These are phyloP conservation scores for Penaeus chinensis DNA, from an alignment of 1,140 invertebrate genomes.

Conservation along the genomic window DNA sequence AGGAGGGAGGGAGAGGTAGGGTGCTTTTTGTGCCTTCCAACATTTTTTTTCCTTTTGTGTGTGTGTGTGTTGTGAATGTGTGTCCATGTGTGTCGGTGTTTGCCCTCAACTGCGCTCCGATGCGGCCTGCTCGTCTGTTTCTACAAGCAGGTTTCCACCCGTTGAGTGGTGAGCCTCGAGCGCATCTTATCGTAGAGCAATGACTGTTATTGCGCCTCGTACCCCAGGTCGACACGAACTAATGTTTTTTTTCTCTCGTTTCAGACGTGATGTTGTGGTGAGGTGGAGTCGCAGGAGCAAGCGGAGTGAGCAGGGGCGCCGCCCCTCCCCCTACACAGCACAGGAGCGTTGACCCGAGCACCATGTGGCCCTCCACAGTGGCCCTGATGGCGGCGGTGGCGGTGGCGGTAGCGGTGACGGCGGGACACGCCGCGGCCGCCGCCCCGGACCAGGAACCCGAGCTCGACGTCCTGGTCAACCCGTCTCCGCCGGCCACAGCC, in stretches of 20 bases:
- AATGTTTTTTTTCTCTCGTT: conserved; percentile 1
- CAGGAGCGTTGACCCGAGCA: background rate
- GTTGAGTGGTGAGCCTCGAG: background rate
- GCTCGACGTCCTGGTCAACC: conserved; percentile 21
- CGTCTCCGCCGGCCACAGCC: conserved; percentile 12
- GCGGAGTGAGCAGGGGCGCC: background rate
- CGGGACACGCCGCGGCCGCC: background rate
- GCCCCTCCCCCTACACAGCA: conserved; percentile 9
- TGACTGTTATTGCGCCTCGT: background rate
- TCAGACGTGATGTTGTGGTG: conserved; percentile 41
- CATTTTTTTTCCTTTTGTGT: background rate
- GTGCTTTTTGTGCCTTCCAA: conserved; percentile 2
- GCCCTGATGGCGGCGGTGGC: background rate
- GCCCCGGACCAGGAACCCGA: conserved; percentile 27
- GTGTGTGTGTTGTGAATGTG: conserved; percentile 23
- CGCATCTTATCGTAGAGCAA: background rate
- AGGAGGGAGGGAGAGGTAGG: background rate
- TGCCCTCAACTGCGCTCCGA: no score
- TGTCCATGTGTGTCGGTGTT: background rate
- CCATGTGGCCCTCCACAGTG: conserved; percentile 13
- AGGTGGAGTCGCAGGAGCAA: conserved; percentile 21
- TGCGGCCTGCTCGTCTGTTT: no score
- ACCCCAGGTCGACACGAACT: background rate
- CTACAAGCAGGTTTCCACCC: background rate
- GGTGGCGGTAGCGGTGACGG: background rate